Percentiles rank a stretch among this genome's conserved stretches.
phyloP scores from a whole-genome alignment of 1,140 invertebrate genomes.

The Asobara japonica region DNA sequence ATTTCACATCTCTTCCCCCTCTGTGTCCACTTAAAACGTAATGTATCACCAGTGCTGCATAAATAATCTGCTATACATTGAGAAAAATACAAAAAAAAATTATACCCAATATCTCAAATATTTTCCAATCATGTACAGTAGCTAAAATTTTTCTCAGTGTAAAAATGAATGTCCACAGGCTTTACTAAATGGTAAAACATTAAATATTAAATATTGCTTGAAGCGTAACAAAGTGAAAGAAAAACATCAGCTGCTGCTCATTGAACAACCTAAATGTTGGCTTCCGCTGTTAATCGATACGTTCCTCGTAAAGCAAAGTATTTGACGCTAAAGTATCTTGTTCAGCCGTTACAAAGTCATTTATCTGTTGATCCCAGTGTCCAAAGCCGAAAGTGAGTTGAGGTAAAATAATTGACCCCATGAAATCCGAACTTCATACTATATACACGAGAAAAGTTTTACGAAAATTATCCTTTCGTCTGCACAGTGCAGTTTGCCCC shows the following conservation, averaged over 20 bases:
- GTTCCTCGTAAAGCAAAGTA: neutral
- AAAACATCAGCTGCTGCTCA: neutral
- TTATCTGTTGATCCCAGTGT: neutral
- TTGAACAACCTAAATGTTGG: neutral
- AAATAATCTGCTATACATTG: neutral
- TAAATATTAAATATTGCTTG: neutral
- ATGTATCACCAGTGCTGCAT: neutral
- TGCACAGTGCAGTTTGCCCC: too few relatives aligned
- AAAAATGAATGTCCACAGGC: neutral
- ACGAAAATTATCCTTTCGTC: too few relatives aligned
- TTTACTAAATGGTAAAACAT: constrained; percentile 10
- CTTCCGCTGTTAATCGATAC: constrained; percentile 1
- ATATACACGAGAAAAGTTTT: too few relatives aligned
- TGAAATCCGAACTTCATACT: neutral
- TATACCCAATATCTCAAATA: neutral
- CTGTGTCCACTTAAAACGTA: constrained; percentile 2
- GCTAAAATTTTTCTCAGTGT: neutral
- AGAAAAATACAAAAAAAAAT: neutral
- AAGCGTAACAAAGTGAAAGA: neutral
- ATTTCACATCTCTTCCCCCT: neutral
- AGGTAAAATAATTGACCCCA: neutral
- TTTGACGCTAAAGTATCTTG: constrained; percentile 5
- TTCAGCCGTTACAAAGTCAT: constrained; percentile 13
- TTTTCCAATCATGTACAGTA: neutral
- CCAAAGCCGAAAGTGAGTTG: neutral